Percentiles rank a stretch among this genome's conserved stretches.
phyloP scores from a whole-genome alignment of 2,888 invertebrate species.

The Xestia c-nigrum region DNA sequence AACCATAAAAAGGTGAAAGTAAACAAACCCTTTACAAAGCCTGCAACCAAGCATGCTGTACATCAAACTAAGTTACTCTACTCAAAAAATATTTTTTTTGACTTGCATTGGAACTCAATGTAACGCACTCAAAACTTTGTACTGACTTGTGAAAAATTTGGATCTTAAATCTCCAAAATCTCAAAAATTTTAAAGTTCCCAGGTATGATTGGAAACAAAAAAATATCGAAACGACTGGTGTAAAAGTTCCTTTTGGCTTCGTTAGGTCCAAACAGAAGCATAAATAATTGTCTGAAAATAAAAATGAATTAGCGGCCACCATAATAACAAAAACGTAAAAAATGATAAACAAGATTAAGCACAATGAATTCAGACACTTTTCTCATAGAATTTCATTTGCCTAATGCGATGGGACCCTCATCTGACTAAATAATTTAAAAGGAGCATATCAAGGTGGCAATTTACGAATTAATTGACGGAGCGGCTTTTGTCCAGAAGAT shows the following conservation, averaged over 20 bases:
- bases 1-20: neutral
- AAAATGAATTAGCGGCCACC: neutral
- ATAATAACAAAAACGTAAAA: neutral
- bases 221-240: too few species aligned
- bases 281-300: neutral
- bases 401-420: neutral
- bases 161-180: too few species aligned
- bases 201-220: too few species aligned
- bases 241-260: too few species aligned
- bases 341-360: neutral
- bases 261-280: neutral
- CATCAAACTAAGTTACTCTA: too few species aligned
- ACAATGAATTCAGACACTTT: slow-evolving; percentile 11
- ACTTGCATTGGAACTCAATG: too few species aligned
- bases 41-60: too few species aligned
- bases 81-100: too few species aligned
- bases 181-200: too few species aligned
- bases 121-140: too few species aligned
- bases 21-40: too few species aligned
- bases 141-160: too few species aligned
- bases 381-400: slow-evolving; percentile 7
- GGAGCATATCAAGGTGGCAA: slow-evolving; percentile 7
- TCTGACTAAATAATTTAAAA: neutral
- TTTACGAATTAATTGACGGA: slow-evolving; percentile 4
- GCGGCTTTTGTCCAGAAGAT: neutral